These are phyloP conservation scores for Odiellus spinosus DNA, from an alignment of 2,888 invertebrate genomes.

Conservation along the genomic window DNA sequence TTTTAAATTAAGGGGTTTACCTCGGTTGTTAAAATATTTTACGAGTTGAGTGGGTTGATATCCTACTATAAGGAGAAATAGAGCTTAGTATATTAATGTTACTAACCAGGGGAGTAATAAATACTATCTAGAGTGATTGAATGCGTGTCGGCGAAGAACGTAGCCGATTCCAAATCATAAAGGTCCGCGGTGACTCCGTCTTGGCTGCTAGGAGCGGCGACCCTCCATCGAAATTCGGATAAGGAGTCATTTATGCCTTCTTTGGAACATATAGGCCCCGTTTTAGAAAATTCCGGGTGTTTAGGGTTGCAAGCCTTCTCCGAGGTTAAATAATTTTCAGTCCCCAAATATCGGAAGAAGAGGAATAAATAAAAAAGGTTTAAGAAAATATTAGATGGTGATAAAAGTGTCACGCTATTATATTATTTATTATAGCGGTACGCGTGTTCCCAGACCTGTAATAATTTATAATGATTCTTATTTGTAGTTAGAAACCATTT, in stretches of 20 bases:
- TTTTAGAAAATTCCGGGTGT: slow-evolving; percentile 27
- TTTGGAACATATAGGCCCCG: slow-evolving; percentile 24
- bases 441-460: too few relatives aligned
- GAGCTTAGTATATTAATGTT: too few relatives aligned
- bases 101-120: slow-evolving; percentile 28
- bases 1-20: too few relatives aligned
- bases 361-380: too few relatives aligned
- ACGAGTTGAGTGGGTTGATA: too few relatives aligned
- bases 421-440: too few relatives aligned
- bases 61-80: too few relatives aligned
- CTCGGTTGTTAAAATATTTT: too few relatives aligned
- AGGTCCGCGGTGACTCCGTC: slow-evolving; percentile 25
- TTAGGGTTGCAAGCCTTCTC: slow-evolving; percentile 28
- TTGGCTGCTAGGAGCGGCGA: slow-evolving; percentile 25
- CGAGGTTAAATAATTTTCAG: neutral
- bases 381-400: too few relatives aligned
- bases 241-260: slow-evolving; percentile 28
- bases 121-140: slow-evolving; percentile 29
- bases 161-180: slow-evolving; percentile 26
- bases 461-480: too few relatives aligned
- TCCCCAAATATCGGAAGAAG: neutral
- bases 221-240: slow-evolving; percentile 29
- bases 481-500: too few relatives aligned
- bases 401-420: too few relatives aligned
- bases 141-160: slow-evolving; percentile 28